Base-by-base conservation (phyloP, 2,797 vertebrate genomes). In the Cossypha heuglini region DNA sequence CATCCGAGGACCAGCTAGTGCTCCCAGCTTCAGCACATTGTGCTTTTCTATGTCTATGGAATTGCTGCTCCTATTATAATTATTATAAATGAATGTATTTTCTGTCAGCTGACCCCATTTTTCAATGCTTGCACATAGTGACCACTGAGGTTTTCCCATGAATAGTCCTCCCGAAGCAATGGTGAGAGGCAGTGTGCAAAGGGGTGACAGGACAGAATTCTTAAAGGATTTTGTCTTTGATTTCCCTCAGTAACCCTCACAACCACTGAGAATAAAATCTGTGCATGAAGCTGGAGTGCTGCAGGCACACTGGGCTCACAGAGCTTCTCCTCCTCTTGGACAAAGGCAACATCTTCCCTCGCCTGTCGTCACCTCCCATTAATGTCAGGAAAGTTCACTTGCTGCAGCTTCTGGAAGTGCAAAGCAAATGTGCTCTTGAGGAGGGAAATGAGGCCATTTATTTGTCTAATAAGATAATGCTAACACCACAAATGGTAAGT, bases 311-410 rank as follows among this genome's bases (percentile, higher is more conserved):
- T 77, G 86, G 57, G 52, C 52, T 86, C 86, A 33, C 66, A 40
- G 66, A 21, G 1, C 63, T 90, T 84, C 72, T 87, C 31, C 59
- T 92, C n/a, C 46, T 84, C 73, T 91, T 4, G 33, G 71, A 86
- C 62, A 66, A 86, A 91, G 59, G 45, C 83, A 89, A 22, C 46
- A 62, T 76, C 86, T 87, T 93, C 84, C 86, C 37, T 85, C 0
- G 1, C 52, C 67, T 3, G 14, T 51, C 1, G 2, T 87, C 93
- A 69, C 37, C 77, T 91, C 77, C 84, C 62, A 72, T 85, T 76
- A 84, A 48, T 28, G 71, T 94, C 94, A 95, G 49, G 3, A 42
- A 93, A 93, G 86, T 92, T 92, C 91, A 72, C 66, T 95, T 62
- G 66, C 66, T 84, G 76, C 49, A 67, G 73, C 64, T 90, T 83